These are phyloP conservation scores for Arrhopalites spinosus DNA, from an alignment of 2,888 invertebrate species.

Conservation along the genomic window DNA sequence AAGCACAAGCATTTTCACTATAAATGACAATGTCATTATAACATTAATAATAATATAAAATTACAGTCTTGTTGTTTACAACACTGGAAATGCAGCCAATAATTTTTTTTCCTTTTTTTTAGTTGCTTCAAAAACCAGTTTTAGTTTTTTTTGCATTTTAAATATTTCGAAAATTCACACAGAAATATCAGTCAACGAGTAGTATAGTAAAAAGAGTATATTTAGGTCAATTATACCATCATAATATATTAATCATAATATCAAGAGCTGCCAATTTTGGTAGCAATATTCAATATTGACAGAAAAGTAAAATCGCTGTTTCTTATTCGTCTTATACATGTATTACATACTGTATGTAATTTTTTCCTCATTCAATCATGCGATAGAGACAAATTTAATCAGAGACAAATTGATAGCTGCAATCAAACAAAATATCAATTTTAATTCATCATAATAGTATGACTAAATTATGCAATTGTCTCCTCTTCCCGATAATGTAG, in stretches of 20 bases:
- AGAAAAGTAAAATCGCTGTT: neutral
- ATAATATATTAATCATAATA: neutral
- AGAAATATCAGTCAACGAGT: neutral
- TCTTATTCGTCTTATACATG: neutral
- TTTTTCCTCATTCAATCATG: neutral
- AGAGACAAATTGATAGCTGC: neutral
- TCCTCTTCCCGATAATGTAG: too few species aligned
- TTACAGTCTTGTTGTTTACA: conserved; percentile 24
- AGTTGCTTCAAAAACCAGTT: too few species aligned
- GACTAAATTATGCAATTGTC: neutral
- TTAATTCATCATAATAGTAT: too few species aligned
- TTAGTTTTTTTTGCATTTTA: too few species aligned
- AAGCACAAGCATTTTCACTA: neutral
- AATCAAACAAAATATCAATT: neutral
- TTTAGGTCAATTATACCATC: neutral
- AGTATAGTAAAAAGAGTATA: neutral
- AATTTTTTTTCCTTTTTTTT: too few species aligned
- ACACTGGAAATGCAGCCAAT: conserved; percentile 7
- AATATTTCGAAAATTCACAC: neutral
- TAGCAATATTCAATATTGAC: neutral
- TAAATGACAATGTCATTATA: neutral
- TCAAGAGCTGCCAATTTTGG: neutral
- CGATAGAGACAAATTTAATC: neutral
- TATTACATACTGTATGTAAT: neutral
- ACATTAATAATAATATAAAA: conserved; percentile 10